Conservation (phyloP, 2,888 invertebrate genomes). For the Eugnorisma glareosa region DNA sequence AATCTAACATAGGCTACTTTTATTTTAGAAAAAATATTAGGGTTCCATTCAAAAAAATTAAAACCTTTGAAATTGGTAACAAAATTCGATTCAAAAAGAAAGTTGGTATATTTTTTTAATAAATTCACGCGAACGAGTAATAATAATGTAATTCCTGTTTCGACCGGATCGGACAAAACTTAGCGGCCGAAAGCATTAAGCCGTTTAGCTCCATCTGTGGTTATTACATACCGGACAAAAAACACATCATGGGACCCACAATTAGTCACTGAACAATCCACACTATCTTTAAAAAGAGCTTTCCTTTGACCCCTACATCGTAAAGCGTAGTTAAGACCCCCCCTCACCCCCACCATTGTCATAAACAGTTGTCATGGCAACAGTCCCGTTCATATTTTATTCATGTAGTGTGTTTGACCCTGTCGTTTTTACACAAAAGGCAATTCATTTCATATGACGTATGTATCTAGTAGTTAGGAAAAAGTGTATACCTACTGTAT, state of each 20-base stretch:
- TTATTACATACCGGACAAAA: neutral
- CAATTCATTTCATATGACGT: constrained; percentile 40
- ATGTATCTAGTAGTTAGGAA: constrained; percentile 18
- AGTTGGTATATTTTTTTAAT: too few species aligned
- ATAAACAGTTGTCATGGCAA: constrained; percentile 56
- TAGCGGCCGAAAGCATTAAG: too few species aligned
- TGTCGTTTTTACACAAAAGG: constrained; percentile 40
- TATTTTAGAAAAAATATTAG: too few species aligned
- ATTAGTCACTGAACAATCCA: constrained; percentile 9
- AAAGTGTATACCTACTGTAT: neutral
- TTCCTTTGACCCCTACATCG: constrained; percentile 6
- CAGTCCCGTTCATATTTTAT: constrained; percentile 62
- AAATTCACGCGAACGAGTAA: too few species aligned
- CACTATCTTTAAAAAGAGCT: neutral
- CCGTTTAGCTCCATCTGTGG: too few species aligned
- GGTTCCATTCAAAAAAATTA: too few species aligned
- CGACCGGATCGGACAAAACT: too few species aligned
- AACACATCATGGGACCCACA: neutral
- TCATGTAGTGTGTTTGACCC: constrained; percentile 57
- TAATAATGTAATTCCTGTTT: too few species aligned
- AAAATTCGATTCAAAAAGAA: too few species aligned
- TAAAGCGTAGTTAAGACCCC: constrained; percentile 18
- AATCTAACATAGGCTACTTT: too few species aligned
- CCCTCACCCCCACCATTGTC: constrained; percentile 23
- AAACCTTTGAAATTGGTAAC: too few species aligned